phyloP scores from a whole-genome alignment of 1,140 invertebrate genomes.

The Brachionus rotundiformis region DNA sequence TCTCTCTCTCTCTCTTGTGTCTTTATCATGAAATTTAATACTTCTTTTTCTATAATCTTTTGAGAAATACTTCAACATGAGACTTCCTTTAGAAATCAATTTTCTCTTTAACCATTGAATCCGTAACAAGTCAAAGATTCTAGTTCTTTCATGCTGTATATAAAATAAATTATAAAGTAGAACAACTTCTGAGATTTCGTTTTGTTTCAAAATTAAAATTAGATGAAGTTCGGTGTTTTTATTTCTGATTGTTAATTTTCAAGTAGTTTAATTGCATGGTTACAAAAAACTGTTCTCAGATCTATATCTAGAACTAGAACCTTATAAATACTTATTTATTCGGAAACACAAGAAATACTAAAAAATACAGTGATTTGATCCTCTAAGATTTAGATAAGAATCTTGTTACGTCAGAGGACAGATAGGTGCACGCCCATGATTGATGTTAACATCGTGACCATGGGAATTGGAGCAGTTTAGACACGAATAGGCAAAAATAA shows the following conservation, averaged over 20 bases:
- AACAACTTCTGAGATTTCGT: constrained; percentile 6
- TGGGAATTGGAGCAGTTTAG: background rate
- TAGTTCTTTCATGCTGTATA: background rate
- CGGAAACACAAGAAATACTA: background rate
- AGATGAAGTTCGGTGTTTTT: background rate
- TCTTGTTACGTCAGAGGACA: background rate
- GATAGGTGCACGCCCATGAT: background rate
- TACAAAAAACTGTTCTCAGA: constrained; percentile 26
- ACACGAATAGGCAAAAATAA: background rate
- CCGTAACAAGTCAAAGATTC: background rate
- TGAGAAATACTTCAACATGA: background rate
- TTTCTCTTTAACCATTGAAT: background rate
- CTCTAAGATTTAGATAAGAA: background rate
- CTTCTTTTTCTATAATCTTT: constrained; percentile 16
- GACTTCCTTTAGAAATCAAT: background rate
- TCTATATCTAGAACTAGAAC: background rate
- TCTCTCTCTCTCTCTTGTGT: background rate
- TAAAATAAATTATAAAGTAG: background rate
- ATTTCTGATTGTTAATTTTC: background rate
- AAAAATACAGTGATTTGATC: background rate
- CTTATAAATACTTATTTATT: background rate
- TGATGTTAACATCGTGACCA: background rate
- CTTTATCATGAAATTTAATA: constrained; percentile 30
- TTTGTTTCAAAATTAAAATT: constrained; percentile 1
- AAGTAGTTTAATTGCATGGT: constrained; percentile 45